Evolutionary conservation across 2,888 invertebrate species (phyloP), one percentile per base, ranked within the genome.

Genomic region (Trimorus sp.): DNA sequence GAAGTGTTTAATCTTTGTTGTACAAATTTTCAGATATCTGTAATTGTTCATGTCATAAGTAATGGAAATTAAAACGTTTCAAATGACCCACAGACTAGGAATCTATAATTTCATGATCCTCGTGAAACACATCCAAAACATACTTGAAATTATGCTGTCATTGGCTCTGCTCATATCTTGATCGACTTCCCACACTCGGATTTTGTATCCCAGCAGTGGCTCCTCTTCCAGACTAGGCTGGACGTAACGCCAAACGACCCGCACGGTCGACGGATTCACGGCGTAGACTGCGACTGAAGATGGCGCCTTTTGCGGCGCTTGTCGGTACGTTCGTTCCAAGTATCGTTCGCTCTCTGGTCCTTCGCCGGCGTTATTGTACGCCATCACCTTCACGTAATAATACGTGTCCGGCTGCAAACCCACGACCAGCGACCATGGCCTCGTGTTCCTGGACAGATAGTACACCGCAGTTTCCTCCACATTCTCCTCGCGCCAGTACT

Each of bases 301-400:
- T 0, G 99, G 99, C 26, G 98, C 98, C 92, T 97, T 97, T 90
- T 97, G 97, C 0, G 99, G 99, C 6, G 98, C 98, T 92, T 97
- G 97, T 69, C 97, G 95, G 92, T 95, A 97, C 9, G 98, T 98
- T 79, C 97, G 94, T 92, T 98, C 97, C 83, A 96, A 92, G 90
- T 94, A 97, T 53, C 96, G 94, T 93, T 98, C 98, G 92, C 98
- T 98, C 91, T 98, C 98, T 0, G 98, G 97, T 4, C 98, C 98
- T 92, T 98, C 98, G 1, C 99, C 99, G 4, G 98, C 99, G 0
- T 96, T 95, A 93, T 99, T 99, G 89, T 97, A 98, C 0, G 97
- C 98, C 97, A 98, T 98, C 1, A 97, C 92, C 93, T 98, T 97
- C 0, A 99, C 97, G 88, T 94, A 96, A 92, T 99, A 99, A 90